Evolutionary conservation across 2,797 vertebrate species (phyloP).

Genomic region (Crax fasciolata): DNA sequence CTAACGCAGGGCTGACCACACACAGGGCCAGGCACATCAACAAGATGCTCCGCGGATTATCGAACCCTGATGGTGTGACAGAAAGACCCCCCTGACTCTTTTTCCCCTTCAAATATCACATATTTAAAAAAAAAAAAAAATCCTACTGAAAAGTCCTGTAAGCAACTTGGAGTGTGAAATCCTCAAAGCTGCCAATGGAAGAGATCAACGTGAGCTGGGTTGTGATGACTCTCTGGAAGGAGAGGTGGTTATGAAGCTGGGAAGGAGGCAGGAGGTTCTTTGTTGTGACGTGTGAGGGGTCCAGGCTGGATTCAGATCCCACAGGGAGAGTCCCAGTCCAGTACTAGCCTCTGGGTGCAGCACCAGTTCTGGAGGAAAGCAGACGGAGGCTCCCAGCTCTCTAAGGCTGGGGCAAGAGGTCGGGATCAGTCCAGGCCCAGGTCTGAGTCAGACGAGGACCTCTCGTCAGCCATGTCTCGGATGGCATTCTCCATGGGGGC

Average conservation of each 20-base stretch:
- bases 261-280: slow-evolving; percentile 34
- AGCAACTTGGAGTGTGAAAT: slow-evolving; percentile 14
- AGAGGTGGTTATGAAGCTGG: slow-evolving; percentile 3
- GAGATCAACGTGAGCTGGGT: slow-evolving; percentile 18
- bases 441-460: slow-evolving; percentile 72
- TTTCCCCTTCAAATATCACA: not conserved
- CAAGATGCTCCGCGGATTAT: no score
- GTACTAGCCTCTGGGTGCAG: slow-evolving; percentile 53
- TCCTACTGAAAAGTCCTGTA: slow-evolving; percentile 42
- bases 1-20: rapidly evolving
- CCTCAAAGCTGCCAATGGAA: slow-evolving; percentile 4
- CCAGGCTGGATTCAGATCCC: not conserved
- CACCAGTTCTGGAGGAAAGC: slow-evolving; percentile 50
- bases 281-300: not conserved
- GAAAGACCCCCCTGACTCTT: not conserved
- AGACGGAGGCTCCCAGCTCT: not conserved
- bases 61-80: not conserved
- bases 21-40: rapidly evolving
- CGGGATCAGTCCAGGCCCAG: slow-evolving; percentile 73
- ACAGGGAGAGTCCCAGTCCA: not conserved
- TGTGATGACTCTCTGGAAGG: not conserved
- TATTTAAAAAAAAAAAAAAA: not conserved
- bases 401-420: not conserved
- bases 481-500: slow-evolving; percentile 87
- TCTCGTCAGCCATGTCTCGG: slow-evolving; percentile 77